A percentile compares a stretch with the other conserved stretches of the same genome.
phyloP scores from a whole-genome alignment of 2,797 vertebrate genomes.

The Sebastes iracundus region DNA sequence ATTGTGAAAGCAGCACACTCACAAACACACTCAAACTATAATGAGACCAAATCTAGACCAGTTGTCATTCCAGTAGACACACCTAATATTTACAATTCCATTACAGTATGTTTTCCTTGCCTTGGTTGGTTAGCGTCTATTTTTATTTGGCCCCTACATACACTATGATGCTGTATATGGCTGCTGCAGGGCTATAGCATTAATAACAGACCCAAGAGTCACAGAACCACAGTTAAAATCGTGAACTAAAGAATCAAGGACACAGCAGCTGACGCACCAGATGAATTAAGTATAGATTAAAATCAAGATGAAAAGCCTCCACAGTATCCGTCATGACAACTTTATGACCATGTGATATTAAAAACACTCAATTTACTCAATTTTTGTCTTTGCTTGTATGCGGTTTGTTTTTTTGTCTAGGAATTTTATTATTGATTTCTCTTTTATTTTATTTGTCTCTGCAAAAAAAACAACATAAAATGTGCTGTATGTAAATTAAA shows the following conservation, averaged over 20 bases:
- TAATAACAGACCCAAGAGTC: neutral
- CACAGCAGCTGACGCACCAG: neutral
- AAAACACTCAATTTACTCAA: neutral
- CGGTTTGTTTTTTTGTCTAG: neutral
- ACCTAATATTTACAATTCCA: neutral
- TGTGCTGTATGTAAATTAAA: neutral
- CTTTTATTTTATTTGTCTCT: neutral
- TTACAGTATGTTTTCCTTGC: neutral
- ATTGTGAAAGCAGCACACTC: neutral
- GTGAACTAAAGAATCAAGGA: neutral
- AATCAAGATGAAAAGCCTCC: neutral
- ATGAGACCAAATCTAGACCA: neutral
- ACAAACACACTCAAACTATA: neutral
- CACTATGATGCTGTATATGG: neutral
- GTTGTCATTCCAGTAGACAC: neutral
- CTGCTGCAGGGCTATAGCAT: neutral
- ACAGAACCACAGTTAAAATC: constrained; percentile 5
- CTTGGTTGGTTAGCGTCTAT: neutral
- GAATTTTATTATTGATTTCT: neutral
- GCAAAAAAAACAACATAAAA: neutral
- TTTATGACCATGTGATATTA: neutral
- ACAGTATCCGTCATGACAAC: neutral
- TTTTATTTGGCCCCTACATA: neutral
- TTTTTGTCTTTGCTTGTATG: neutral
- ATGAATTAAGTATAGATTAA: neutral